These are phyloP conservation scores for Phylloscopus trochilus DNA, from an alignment of 2,113 vertebrate species.

Conservation along the genomic window DNA sequence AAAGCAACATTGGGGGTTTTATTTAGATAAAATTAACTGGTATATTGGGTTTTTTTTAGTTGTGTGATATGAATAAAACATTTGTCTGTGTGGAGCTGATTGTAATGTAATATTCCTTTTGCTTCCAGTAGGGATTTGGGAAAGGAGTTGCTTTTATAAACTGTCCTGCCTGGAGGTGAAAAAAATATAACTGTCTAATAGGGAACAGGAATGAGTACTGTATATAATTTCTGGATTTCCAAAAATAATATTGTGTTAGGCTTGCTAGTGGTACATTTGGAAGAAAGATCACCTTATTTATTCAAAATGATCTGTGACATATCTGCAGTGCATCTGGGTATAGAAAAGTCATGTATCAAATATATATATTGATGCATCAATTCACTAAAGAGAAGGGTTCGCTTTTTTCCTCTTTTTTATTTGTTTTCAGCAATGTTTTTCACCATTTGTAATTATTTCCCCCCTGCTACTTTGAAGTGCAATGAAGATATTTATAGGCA, in stretches of 20 bases:
- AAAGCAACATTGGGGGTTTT: neutral
- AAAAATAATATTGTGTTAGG: neutral
- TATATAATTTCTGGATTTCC: neutral
- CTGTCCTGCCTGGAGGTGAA: neutral
- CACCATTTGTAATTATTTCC: neutral
- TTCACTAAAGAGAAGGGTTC: neutral
- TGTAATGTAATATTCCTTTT: neutral
- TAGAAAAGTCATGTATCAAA: neutral
- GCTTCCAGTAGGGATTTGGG: neutral
- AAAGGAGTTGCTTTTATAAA: neutral
- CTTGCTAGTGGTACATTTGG: neutral
- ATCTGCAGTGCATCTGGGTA: neutral
- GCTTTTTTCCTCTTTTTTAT: neutral
- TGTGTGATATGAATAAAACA: slow-evolving; percentile 6
- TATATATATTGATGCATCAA: neutral
- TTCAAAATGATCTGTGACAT: neutral
- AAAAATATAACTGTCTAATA: neutral
- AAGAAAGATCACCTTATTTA: neutral
- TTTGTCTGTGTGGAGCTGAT: neutral
- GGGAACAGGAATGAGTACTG: neutral
- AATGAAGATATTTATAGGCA: neutral
- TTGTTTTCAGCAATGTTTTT: neutral
- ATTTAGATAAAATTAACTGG: neutral
- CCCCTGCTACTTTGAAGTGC: neutral
- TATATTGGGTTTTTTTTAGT: neutral